phyloP scores from a whole-genome alignment of 2,797 vertebrate genomes.

The Scolopax rusticola region DNA sequence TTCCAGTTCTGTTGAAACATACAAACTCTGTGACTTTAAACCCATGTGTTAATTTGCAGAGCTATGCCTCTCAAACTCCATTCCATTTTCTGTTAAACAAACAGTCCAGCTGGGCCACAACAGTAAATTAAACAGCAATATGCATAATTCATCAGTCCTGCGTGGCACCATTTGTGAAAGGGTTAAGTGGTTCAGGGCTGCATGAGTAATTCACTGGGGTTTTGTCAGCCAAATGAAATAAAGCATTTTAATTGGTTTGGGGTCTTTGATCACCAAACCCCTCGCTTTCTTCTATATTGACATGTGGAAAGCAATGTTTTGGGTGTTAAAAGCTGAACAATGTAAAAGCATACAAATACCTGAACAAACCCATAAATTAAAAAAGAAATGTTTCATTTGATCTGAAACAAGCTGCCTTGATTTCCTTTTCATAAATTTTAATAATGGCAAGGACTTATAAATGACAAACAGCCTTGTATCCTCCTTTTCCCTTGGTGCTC shows the following conservation, averaged over 20 bases:
- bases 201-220: not conserved
- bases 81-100: not conserved
- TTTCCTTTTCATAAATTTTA: not conserved
- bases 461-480: not conserved
- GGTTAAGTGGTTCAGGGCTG: conserved; percentile 29
- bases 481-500: not conserved
- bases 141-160: conserved; percentile 14
- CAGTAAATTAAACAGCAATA: conserved; percentile 21
- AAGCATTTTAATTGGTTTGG: conserved; percentile 6
- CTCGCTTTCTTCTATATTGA: not conserved
- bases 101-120: not conserved
- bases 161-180: conserved; percentile 10
- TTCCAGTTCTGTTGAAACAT: not conserved
- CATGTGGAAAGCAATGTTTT: not conserved
- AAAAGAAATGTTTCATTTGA: not conserved
- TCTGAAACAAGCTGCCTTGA: not conserved
- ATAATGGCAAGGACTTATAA: not conserved
- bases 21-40: not conserved
- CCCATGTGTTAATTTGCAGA: not conserved
- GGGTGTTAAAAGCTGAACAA: not conserved
- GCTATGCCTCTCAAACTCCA: not conserved
- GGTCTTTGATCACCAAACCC: not conserved
- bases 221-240: not conserved
- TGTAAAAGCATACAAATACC: not conserved
- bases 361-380: not conserved